Evolutionary conservation across 2,797 vertebrate genomes (phyloP), one percentile per base, ranked within the genome.

Genomic region (Macroramphosus scolopax): DNA sequence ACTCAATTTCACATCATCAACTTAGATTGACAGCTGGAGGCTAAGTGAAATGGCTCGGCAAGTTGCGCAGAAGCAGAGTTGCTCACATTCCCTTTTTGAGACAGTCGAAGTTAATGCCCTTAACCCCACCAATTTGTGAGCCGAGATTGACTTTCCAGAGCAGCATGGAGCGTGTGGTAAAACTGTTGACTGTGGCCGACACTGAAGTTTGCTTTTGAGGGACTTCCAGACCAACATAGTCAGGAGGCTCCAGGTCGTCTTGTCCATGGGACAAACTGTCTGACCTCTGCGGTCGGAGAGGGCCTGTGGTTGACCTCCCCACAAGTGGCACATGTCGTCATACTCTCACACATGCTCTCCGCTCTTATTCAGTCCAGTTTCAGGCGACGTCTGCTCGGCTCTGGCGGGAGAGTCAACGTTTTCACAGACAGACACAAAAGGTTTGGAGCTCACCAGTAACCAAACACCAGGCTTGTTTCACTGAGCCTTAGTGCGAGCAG

Each of bases 121-220:
- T 53, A 75, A 78, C 72, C 63, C 67, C 70, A 36, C 69, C 51
- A 66, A 67, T 83, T 77, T 82, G 52, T 63, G 72, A 68, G 67
- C 33, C 0, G 13, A 65, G 77, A 85, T 68, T 41, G 65, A 78
- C 47, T 86, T 81, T 82, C 82, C 82, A 84, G 75, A 80, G 69
- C 68, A 58, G 52, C 51, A 1, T 28, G 50, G 59, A 63, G 59
- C 12, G 33, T 76, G 78, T 64, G 78, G 66, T 75, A 46, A 62
- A 72, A 51, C 63, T 77, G 67, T 84, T 76, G 76, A 81, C 65
- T 55, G 66, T 75, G 74, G 80, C 67, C 55, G 55, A 51, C 34
- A 17, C 49, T 55, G 43, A 26, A 56, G 66, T 77, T 78, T 64
- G 44, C 60, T 64, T 82, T 75, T 78, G 77, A 77, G 59, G 34